Percentiles rank a stretch among this genome's conserved stretches.
phyloP scores from a whole-genome alignment of 1,140 invertebrate genomes.

The Lasaia peninsularis region DNA sequence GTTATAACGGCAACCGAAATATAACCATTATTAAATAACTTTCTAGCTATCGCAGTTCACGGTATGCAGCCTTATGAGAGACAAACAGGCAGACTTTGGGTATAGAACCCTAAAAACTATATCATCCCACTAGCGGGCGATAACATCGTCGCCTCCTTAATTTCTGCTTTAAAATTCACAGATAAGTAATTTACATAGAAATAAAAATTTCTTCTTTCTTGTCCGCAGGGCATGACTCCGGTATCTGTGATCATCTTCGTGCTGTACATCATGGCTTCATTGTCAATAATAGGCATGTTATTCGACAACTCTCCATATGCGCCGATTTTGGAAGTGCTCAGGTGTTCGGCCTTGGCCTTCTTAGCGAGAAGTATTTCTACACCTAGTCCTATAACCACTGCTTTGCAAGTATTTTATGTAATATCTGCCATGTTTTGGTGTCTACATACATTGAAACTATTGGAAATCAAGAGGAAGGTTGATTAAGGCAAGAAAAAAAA shows the following conservation, averaged over 20 bases:
- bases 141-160: too few species aligned
- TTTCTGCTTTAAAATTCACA: too few species aligned
- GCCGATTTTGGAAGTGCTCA: constrained; percentile 75
- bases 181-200: not conserved
- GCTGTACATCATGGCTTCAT: constrained; percentile 81
- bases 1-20: too few species aligned
- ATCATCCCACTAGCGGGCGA: too few species aligned
- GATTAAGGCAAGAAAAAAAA: too few species aligned
- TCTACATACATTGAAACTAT: constrained; percentile 55
- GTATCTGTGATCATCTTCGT: constrained; percentile 78
- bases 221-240: constrained; percentile 79
- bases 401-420: constrained; percentile 59
- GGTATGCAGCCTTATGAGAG: too few species aligned
- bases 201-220: constrained; percentile 22
- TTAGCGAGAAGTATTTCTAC: constrained; percentile 46
- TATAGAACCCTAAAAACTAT: too few species aligned
- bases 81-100: too few species aligned
- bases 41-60: too few species aligned
- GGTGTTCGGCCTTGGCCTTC: constrained; percentile 76
- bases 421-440: constrained; percentile 69
- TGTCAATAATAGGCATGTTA: constrained; percentile 84
- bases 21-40: too few species aligned
- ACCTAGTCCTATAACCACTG: constrained; percentile 42
- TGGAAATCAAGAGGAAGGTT: constrained; percentile 53
- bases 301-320: constrained; percentile 80